These are phyloP conservation scores for Ommatoiulus sabulosus DNA, from an alignment of 2,888 invertebrate species.

Conservation along the genomic window DNA sequence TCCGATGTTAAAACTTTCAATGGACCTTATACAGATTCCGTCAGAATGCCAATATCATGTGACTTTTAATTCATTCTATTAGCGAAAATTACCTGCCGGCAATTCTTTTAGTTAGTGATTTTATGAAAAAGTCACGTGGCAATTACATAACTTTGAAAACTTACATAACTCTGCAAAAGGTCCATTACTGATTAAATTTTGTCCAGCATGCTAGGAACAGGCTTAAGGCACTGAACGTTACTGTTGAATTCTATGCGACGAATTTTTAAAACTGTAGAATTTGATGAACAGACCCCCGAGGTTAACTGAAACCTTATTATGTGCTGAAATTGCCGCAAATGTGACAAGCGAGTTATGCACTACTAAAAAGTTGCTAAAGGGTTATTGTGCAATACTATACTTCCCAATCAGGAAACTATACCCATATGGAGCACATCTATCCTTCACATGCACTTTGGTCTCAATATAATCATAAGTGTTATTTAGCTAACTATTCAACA, in stretches of 20 bases:
- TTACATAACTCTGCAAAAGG: too few relatives aligned
- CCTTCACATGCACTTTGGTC: background rate
- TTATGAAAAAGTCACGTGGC: too few relatives aligned
- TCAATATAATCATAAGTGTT: background rate
- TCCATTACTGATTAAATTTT: background rate
- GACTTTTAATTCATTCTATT: too few relatives aligned
- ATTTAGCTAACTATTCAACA: background rate
- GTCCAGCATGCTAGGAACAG: background rate
- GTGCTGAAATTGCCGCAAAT: conserved; percentile 21
- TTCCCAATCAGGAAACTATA: background rate
- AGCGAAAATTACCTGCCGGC: too few relatives aligned
- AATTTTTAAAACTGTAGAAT: background rate
- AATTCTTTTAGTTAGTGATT: too few relatives aligned
- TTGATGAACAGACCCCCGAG: background rate
- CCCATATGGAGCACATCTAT: background rate
- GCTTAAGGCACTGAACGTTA: background rate
- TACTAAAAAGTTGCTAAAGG: background rate
- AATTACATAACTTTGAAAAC: too few relatives aligned
- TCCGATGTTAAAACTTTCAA: too few relatives aligned
- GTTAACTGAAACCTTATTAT: background rate
- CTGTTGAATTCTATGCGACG: conserved; percentile 11
- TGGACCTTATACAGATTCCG: too few relatives aligned
- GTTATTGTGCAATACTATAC: background rate
- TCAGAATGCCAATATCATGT: too few relatives aligned
- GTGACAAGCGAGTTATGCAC: background rate